These are phyloP conservation scores for Cataglyphis hispanica DNA, from an alignment of 1,140 invertebrate species.

Conservation along the genomic window DNA sequence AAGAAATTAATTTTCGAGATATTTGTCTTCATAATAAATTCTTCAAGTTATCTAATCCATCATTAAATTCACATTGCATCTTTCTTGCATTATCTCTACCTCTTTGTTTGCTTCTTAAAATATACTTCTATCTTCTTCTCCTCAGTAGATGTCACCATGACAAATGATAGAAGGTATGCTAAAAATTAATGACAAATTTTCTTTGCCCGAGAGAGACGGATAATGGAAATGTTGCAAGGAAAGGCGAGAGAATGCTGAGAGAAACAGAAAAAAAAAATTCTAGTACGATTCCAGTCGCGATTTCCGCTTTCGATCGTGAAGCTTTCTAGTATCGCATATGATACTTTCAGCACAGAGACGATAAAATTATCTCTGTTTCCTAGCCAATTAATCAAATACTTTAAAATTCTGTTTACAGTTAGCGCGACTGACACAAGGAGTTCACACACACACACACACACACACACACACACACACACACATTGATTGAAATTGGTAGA, in stretches of 20 bases:
- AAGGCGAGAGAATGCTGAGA: background rate
- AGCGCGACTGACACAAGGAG: background rate
- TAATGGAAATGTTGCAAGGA: conserved; percentile 39
- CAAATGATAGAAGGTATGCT: conserved; percentile 60
- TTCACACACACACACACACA: background rate
- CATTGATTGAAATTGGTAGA: conserved; percentile 28
- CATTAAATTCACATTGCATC: conserved; percentile 44
- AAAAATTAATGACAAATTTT: conserved; percentile 74
- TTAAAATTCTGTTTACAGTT: conserved; percentile 15
- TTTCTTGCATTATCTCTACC: conserved; percentile 13
- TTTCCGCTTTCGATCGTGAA: conserved; percentile 15
- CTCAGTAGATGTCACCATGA: conserved; percentile 66
- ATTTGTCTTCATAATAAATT: background rate
- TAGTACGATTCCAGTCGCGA: background rate
- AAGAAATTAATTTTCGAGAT: background rate
- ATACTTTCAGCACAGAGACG: conserved; percentile 11
- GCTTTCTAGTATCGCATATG: background rate
- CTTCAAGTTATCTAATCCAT: conserved; percentile 6
- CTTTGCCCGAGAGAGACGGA: conserved; percentile 31
- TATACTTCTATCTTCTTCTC: conserved; percentile 36
- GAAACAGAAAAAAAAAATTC: conserved; percentile 37
- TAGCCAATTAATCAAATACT: conserved; percentile 2
- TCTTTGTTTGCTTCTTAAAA: conserved; percentile 19
- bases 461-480: too few relatives aligned
- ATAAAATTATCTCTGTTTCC: conserved; percentile 45